phyloP scores from a whole-genome alignment of 1,140 invertebrate species.

The Drosophila lini region DNA sequence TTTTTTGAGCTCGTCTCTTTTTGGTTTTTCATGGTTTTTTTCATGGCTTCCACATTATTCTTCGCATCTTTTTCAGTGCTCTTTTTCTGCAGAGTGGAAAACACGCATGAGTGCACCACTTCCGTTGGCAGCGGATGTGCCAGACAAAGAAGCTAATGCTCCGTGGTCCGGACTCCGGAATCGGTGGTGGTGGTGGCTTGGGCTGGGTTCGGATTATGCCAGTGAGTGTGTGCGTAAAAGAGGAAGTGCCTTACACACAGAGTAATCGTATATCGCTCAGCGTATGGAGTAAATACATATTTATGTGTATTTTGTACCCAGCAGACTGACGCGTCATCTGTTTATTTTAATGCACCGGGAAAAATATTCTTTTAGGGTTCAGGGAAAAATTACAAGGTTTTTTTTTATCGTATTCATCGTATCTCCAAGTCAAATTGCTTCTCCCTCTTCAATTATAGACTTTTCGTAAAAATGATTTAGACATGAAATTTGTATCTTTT shows the following conservation, averaged over 20 bases:
- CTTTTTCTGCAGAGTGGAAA: constrained; percentile 59
- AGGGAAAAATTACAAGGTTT: background rate
- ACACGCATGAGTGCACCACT: constrained; percentile 80
- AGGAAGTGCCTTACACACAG: constrained; percentile 61
- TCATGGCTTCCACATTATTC: constrained; percentile 23
- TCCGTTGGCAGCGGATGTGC: constrained; percentile 74
- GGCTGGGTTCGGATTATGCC: constrained; percentile 29
- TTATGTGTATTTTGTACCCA: constrained; percentile 9
- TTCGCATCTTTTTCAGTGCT: constrained; percentile 31
- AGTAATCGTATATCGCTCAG: constrained; percentile 31
- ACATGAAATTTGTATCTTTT: too few relatives aligned
- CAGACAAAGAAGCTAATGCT: constrained; percentile 68
- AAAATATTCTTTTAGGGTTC: constrained; percentile 2
- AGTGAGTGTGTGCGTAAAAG: constrained; percentile 58
- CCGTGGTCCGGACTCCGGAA: constrained; percentile 42
- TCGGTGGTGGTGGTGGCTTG: constrained; percentile 35
- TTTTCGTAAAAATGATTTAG: too few relatives aligned
- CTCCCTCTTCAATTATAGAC: too few relatives aligned
- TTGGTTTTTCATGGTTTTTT: constrained; percentile 15
- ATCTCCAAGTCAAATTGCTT: background rate
- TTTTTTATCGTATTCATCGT: background rate
- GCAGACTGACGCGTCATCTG: constrained; percentile 58
- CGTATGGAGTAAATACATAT: constrained; percentile 30
- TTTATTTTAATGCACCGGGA: constrained; percentile 38
- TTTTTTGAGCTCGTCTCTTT: constrained; percentile 30